Evolutionary conservation across 2,797 vertebrate species (phyloP).

Genomic region (Pangasius krempfi): DNA sequence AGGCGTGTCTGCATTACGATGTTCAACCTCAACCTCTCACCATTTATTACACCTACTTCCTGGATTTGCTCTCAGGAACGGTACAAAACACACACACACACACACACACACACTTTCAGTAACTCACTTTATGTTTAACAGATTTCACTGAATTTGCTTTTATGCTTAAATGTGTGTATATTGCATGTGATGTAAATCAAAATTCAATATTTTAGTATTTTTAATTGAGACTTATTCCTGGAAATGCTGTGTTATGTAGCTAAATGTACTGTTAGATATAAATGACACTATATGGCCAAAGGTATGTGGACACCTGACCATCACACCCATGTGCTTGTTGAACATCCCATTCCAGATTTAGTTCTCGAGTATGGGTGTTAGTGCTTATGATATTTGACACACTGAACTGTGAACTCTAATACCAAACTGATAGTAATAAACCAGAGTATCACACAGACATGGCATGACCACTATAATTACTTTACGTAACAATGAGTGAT

Average conservation of each 20-base stretch:
- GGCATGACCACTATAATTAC: background rate
- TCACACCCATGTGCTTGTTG: background rate
- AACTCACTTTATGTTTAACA: background rate
- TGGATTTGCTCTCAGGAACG: slow-evolving; percentile 84
- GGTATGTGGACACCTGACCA: background rate
- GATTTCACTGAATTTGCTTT: background rate
- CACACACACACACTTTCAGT: background rate
- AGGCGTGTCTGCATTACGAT: slow-evolving; percentile 66
- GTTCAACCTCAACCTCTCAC: slow-evolving; percentile 69
- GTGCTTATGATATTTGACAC: background rate
- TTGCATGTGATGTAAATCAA: background rate
- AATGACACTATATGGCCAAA: background rate
- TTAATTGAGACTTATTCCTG: background rate
- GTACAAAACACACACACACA: slow-evolving; percentile 66
- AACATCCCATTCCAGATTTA: too few species aligned
- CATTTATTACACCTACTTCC: slow-evolving; percentile 76
- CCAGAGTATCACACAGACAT: background rate
- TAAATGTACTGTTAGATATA: background rate
- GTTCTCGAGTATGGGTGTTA: background rate
- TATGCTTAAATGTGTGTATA: background rate
- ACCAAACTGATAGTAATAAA: background rate
- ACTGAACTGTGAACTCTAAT: background rate
- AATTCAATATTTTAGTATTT: background rate
- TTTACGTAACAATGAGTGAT: background rate
- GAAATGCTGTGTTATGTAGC: background rate